These are phyloP conservation scores for Anodontia alba DNA, from an alignment of 2,888 invertebrate species.

Conservation along the genomic window DNA sequence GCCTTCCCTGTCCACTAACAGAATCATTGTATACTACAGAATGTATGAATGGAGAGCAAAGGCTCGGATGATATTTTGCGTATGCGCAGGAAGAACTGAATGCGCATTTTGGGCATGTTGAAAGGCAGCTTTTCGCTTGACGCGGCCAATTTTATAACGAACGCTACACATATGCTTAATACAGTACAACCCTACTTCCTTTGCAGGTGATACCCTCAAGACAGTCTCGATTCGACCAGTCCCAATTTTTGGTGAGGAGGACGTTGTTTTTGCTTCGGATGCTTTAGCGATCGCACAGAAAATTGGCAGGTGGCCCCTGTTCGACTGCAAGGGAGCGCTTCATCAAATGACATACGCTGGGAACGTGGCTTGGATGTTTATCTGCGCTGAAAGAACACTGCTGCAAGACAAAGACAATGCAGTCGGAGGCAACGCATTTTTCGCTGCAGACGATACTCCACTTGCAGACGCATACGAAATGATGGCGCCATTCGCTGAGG, in stretches of 20 bases:
- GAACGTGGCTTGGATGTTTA: slow-evolving; percentile 89
- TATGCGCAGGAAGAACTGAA: no score
- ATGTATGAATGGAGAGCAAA: no score
- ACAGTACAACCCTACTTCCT: no score
- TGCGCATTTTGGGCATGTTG: no score
- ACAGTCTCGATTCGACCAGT: slow-evolving; percentile 88
- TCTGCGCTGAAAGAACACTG: slow-evolving; percentile 87
- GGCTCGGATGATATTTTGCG: no score
- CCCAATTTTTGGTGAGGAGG: slow-evolving; percentile 88
- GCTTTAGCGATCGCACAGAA: slow-evolving; percentile 85
- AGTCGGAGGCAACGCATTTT: slow-evolving; percentile 86
- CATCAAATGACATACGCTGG: slow-evolving; percentile 86
- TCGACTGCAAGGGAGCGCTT: slow-evolving; percentile 86
- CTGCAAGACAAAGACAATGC: slow-evolving; percentile 83
- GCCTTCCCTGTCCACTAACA: no score
- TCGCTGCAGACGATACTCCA: slow-evolving; percentile 88
- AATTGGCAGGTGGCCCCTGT: slow-evolving; percentile 85
- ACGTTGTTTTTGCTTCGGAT: slow-evolving; percentile 76
- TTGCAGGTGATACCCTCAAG: slow-evolving; percentile 76
- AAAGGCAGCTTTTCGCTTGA: no score
- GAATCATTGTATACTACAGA: no score
- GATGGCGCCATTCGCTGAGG: slow-evolving; percentile 73
- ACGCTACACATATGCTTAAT: no score
- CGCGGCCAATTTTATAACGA: no score
- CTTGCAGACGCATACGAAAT: slow-evolving; percentile 87